phyloP scores from a whole-genome alignment of 2,888 invertebrate genomes.

The Blastobasis lacticolella region DNA sequence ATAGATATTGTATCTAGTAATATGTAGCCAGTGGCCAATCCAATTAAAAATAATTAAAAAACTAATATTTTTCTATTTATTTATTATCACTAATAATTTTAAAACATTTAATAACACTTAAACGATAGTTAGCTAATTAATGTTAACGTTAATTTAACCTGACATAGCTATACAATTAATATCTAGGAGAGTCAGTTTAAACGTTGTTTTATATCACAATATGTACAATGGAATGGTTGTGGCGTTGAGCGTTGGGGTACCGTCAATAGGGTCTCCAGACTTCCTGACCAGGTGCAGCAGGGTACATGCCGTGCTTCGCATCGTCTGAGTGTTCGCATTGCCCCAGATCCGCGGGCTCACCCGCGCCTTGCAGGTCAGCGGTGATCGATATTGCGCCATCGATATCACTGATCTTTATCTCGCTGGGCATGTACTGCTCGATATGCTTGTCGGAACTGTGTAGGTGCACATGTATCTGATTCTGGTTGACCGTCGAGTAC shows the following conservation, averaged over 20 bases:
- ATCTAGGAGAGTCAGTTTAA: conserved; percentile 12
- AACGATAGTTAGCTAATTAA: conserved; percentile 63
- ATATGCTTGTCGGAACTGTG: conserved; percentile 80
- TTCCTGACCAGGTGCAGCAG: conserved; percentile 44
- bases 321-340: conserved; percentile 71
- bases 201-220: conserved; percentile 57
- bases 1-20: no score
- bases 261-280: conserved; percentile 88
- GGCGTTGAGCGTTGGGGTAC: conserved; percentile 16
- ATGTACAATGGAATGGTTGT: conserved; percentile 54
- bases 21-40: neutral
- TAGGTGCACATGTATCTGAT: conserved; percentile 87
- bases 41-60: conserved; percentile 7
- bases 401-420: conserved; percentile 76
- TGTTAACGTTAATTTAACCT: conserved; percentile 49
- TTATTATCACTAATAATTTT: conserved; percentile 24
- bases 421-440: conserved; percentile 77
- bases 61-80: conserved; percentile 18
- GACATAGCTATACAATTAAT: conserved; percentile 24
- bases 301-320: conserved; percentile 63
- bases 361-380: conserved; percentile 60
- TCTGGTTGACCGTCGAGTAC: conserved; percentile 89
- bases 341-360: conserved; percentile 62
- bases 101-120: conserved; percentile 57
- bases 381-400: conserved; percentile 74